Conservation (phyloP, 1,140 invertebrate species). For the Brachystomella parvula region DNA sequence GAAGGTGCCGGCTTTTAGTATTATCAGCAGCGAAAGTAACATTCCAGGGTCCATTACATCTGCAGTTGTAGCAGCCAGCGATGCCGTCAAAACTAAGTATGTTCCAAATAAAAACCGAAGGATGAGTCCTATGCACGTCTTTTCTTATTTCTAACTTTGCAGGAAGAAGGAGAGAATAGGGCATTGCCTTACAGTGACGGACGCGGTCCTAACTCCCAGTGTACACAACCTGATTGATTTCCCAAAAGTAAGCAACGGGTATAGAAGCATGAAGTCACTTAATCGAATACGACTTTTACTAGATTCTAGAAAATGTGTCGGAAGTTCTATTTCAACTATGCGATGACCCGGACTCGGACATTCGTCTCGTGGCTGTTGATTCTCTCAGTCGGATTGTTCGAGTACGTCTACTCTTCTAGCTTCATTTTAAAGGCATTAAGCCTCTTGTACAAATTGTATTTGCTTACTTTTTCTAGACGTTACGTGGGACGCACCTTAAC, state of each 20-base stretch:
- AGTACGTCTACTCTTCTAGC: constrained; percentile 46
- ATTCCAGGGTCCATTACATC: constrained; percentile 33
- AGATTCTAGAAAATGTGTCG: constrained; percentile 59
- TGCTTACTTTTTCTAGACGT: constrained; percentile 11
- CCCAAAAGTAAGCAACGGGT: constrained; percentile 22
- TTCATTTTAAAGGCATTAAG: background rate
- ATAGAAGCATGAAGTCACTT: too few species aligned
- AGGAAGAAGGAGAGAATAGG: constrained; percentile 36
- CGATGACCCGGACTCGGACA: constrained; percentile 67
- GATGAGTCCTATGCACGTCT: background rate
- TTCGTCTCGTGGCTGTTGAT: constrained; percentile 69
- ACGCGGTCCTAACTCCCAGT: constrained; percentile 27
- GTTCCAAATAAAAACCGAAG: background rate
- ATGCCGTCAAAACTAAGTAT: constrained; percentile 36
- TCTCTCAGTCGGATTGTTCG: constrained; percentile 69
- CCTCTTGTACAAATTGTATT: background rate
- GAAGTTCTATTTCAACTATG: constrained; percentile 62
- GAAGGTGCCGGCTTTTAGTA: constrained; percentile 19
- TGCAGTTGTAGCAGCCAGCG: constrained; percentile 32
- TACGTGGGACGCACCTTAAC: constrained; percentile 23
- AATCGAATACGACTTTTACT: background rate
- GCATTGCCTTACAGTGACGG: constrained; percentile 32
- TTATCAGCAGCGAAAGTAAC: constrained; percentile 25
- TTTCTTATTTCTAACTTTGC: background rate
- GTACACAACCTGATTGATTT: constrained; percentile 28